Base-by-base conservation (phyloP, 1,140 invertebrate species). In the Akabosia matsudoensis region DNA sequence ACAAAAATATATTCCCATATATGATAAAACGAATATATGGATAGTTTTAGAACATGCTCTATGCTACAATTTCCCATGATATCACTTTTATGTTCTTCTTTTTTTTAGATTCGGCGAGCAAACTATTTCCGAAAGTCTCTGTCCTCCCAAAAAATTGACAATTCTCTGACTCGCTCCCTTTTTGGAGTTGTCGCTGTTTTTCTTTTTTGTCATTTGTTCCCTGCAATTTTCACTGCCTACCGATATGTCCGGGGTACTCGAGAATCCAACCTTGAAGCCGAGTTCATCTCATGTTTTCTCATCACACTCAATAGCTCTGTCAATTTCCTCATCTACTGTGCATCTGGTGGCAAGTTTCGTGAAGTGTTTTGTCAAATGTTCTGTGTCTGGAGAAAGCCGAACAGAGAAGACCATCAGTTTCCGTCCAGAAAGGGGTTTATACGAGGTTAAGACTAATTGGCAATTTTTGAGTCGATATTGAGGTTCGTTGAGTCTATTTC, bases 151-250 rank as follows among this genome's bases (percentile, higher is more conserved):
- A 89, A 91, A 72, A 89, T 93, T 30, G 94, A 96, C 83, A 93
- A 96, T 45, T 92, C 93, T 0, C 85, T 95, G 61, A 93, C 96
- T n/a, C 94, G 93, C 31, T 97, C 97, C 94, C 85, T 98, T 33
- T 88, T 97, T 2, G 93, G 92, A 80, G 94, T 98, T 1, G 96
- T 98, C 0, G 89, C 95, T 3, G 94, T 97, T 0, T 97, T 72
- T 26, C n/a, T 72, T 1, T 1, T 51, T 16, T 72, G 70, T 26
- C 10, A 72, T 7, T 13, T 72, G 4, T n/a, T 22, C 10, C 33
- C 37, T 2, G 34, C 22, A 3, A 28, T 45, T 37, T 14, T 4
- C 10, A 2, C 13, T 2, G 18, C 45, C 2, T 37, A 34, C 37
- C 33, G 37, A 3, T 51, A 22, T 14, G 31, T 22, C 70, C 34